Evolutionary conservation across 2,113 vertebrate species (phyloP).

Genomic region (Colinus virginianus): DNA sequence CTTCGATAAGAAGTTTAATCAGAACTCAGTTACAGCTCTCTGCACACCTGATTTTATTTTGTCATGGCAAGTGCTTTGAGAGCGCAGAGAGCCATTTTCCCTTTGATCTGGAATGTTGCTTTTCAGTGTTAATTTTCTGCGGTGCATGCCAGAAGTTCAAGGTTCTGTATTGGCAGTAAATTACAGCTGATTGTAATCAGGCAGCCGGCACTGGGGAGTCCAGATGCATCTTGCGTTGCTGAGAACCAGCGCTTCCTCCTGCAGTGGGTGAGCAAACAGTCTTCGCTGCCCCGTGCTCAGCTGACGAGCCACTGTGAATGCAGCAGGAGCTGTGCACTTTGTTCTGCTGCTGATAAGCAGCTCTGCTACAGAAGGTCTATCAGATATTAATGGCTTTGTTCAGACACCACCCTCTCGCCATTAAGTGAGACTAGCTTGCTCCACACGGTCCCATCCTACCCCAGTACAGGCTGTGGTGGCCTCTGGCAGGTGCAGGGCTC

Average conservation of each 20-base stretch:
- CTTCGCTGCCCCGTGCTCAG: not conserved
- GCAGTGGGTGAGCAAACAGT: rapidly evolving
- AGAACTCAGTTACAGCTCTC: not conserved
- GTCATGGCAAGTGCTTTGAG: not conserved
- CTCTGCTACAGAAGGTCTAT: not conserved
- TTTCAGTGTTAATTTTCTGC: not conserved
- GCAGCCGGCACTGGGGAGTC: rapidly evolving
- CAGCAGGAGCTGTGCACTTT: not conserved
- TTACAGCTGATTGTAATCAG: not conserved
- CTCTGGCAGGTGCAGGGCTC: not conserved
- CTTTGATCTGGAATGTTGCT: not conserved
- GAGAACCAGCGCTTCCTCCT: not conserved
- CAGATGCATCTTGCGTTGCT: rapidly evolving
- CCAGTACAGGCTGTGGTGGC: rapidly evolving
- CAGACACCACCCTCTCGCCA: not conserved
- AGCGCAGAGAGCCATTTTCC: not conserved
- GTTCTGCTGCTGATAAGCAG: not conserved
- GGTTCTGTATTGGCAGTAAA: not conserved
- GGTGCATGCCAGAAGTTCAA: constrained; percentile 7
- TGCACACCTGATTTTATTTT: not conserved
- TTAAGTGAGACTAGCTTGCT: rapidly evolving
- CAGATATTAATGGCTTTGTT: rapidly evolving
- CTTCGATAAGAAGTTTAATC: not conserved
- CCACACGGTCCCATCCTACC: not conserved
- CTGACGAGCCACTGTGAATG: rapidly evolving